Base-by-base conservation (phyloP, 2,888 invertebrate genomes). In the Dryomyza anilis region DNA sequence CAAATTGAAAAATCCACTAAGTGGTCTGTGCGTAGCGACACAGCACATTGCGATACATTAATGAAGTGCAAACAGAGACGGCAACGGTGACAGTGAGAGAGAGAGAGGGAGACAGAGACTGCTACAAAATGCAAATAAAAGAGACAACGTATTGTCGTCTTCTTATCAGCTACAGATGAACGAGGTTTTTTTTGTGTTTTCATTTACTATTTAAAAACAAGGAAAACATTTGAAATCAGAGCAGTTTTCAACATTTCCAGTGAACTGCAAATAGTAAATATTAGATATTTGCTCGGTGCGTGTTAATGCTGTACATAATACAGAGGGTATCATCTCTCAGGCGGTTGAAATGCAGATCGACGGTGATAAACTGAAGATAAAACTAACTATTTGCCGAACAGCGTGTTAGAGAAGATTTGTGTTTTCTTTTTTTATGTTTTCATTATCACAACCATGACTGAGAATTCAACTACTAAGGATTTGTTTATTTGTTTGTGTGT, bases 221-320 rank as follows among this genome's bases (percentile, higher is more conserved):
- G 30, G 27, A 10, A 46, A 63, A 63, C 63, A 55, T 45, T 33
- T 23, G 16, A 55, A 63, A 56, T 63, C 46, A 25, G 63, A 63
- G 63, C 63, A 63, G n/a, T 52, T 52, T 23, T 57, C 27, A 12
- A 25, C 25, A 27, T 30, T 55, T 55, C 21, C 56, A 16, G 3
- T 25, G 57, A 59, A 39, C 29, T 29, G 21, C 52, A 61, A 61
- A 61, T 61, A 61, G 25, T 25, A 30, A 8, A 48, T 16, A 27
- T 55, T 55, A 56, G 43, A 56, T 55, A 56, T 56, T 63, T 63
- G 56, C 46, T 46, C 39, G 45, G 63, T 53, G 19, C 48, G 46
- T 21, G 30, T 46, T 45, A 30, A 25, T 57, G 12, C 19, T 45
- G 48, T 39, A 50, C 60, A 25, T n/a, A 52, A 25, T 60, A 5